Percentiles rank a stretch among this genome's conserved stretches.
These are phyloP conservation scores for Stenotaenia linearis DNA, from an alignment of 2,888 invertebrate genomes.

Conservation along the genomic window DNA sequence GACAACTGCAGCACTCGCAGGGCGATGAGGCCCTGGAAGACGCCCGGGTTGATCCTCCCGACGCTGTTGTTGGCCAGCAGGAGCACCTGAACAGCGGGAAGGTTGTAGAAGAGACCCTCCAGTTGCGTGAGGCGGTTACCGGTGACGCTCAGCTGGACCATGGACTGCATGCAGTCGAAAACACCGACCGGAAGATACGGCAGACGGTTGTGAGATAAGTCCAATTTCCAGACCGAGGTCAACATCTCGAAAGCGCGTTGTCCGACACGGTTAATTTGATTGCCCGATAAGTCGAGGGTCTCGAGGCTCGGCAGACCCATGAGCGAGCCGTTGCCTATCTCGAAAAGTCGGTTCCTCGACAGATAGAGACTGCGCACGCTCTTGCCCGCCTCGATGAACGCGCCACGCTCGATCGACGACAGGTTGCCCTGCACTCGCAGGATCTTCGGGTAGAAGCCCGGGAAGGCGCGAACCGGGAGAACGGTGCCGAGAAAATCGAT, in stretches of 20 bases:
- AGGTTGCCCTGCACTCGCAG: constrained; percentile 34
- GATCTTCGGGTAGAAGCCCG: constrained; percentile 33
- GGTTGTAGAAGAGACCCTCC: constrained; percentile 30
- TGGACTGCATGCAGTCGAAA: constrained; percentile 34
- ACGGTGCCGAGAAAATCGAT: constrained; percentile 33
- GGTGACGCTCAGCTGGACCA: constrained; percentile 32
- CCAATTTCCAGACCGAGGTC: constrained; percentile 38
- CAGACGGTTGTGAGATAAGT: constrained; percentile 39
- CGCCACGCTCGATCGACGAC: constrained; percentile 27
- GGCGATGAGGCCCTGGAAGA: constrained; percentile 27
- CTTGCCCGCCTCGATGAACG: constrained; percentile 30
- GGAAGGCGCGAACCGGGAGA: constrained; percentile 28
- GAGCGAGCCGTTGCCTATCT: constrained; percentile 55
- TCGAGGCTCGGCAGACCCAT: constrained; percentile 53
- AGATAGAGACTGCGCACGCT: constrained; percentile 34
- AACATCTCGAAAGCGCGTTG: constrained; percentile 66
- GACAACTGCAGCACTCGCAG: constrained; percentile 37
- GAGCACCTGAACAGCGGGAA: constrained; percentile 29
- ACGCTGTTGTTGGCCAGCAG: constrained; percentile 32
- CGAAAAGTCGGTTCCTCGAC: constrained; percentile 28
- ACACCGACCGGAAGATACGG: constrained; percentile 31
- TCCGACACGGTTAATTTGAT: constrained; percentile 64
- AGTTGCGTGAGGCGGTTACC: constrained; percentile 29
- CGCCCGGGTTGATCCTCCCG: not conserved
- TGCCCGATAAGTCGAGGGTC: constrained; percentile 66